A percentile compares a stretch with the other conserved stretches of the same genome.
Evolutionary conservation across 1,140 invertebrate species (phyloP).

Genomic region (Bradysia coprophila): DNA sequence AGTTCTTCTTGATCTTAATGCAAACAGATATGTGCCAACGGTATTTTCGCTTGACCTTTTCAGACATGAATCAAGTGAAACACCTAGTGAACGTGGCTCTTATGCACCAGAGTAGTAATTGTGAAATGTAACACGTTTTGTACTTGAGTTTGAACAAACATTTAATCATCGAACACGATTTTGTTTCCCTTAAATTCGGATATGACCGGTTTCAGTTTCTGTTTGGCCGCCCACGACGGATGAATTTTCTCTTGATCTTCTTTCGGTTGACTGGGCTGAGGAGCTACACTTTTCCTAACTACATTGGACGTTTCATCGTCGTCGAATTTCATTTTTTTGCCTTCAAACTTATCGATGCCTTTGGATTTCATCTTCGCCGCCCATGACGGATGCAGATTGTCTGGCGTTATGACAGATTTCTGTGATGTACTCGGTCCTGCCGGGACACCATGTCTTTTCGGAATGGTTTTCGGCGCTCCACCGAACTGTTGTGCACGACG

Average conservation of each 20-base stretch:
- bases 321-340: constrained; percentile 1
- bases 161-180: constrained; percentile 17
- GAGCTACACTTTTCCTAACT: not conserved
- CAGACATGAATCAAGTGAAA: too few species aligned
- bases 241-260: constrained; percentile 31
- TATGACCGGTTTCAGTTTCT: constrained; percentile 17
- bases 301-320: constrained; percentile 3
- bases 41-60: too few species aligned
- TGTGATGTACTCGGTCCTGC: constrained; percentile 1
- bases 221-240: constrained; percentile 41
- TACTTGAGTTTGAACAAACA: too few species aligned
- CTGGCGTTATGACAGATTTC: constrained; percentile 1
- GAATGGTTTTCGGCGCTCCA: not conserved
- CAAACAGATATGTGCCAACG: too few species aligned
- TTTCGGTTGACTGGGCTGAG: not conserved
- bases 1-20: too few species aligned
- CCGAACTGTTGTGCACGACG: constrained; percentile 10
- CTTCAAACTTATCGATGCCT: not conserved
- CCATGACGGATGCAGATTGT: constrained; percentile 2
- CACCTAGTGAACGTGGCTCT: too few species aligned
- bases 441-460: not conserved
- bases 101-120: too few species aligned
- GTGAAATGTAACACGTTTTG: too few species aligned
- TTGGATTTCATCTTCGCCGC: not conserved
- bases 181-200: constrained; percentile 20